Base-by-base conservation (phyloP, 2,888 invertebrate genomes). In the Phorcus lineatus region DNA sequence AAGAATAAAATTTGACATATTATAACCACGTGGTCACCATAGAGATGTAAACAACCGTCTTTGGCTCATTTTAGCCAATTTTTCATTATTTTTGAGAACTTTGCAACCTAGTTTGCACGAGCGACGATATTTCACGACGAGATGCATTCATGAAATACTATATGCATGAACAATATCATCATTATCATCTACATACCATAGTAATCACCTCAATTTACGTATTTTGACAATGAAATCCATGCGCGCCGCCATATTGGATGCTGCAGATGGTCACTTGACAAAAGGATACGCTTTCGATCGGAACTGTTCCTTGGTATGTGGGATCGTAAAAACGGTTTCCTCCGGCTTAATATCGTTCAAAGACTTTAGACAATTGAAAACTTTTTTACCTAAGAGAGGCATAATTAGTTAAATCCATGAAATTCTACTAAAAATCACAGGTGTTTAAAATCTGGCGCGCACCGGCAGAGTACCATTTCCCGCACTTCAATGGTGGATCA, bases 381-480 rank as follows among this genome's bases (percentile, higher is more conserved):
- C 85, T 82, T 89, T 89, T 82, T 91, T 91, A 57, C 92, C 90
- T 78, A 91, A 86, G 74, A 92, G 89, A 54, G 92, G 92, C 92
- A 92, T 92, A 52, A 40, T 88, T 82, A 76, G 74, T 75, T 66
- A 82, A 81, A 86, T 84, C 83, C 86, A 83, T 85, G 57, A 85
- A 88, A 84, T 81, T 78, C 74, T 76, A 55, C 82, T 77, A 83
- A 85, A 83, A 75, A 83, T 78, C 79, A 75, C 78, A 82, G 77
- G 81, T 88, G 88, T 90, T 90, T 87, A 88, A 91, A 91, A 91
- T 90, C 88, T 91, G 91, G 91, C 91, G 91, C 90, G 91, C 90
- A 91, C 83, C 80, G 85, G 84, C 84, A 84, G 85, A 86, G 62
- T 28, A 80, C 53, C 16, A 62, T 66, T 53, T 75, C 80, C 54